A percentile compares a stretch with the other conserved stretches of the same genome.
Evolutionary conservation across 2,888 invertebrate species (phyloP).

Genomic region (Lasiommata megera): DNA sequence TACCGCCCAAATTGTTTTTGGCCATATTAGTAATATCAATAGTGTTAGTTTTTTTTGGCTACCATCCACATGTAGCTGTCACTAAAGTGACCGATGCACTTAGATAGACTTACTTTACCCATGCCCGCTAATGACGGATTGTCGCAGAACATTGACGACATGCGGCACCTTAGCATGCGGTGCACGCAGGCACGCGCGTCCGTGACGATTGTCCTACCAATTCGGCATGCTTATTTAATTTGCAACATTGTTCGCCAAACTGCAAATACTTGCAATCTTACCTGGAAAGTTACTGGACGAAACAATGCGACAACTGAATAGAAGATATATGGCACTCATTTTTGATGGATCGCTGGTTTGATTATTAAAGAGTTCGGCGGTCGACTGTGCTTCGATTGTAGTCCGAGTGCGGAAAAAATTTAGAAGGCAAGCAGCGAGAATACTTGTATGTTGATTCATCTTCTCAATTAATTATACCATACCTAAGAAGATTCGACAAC

Average conservation of each 20-base stretch:
- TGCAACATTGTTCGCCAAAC: constrained; percentile 63
- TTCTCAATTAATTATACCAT: no score
- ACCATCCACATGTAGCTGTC: constrained; percentile 10
- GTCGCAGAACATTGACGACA: constrained; percentile 30
- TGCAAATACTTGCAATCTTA: constrained; percentile 38
- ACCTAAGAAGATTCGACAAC: no score
- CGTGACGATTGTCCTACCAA: constrained; percentile 52
- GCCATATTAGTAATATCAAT: no score
- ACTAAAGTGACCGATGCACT: constrained; percentile 43
- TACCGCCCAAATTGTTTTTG: no score
- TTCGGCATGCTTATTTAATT: constrained; percentile 55
- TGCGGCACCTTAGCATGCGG: constrained; percentile 42
- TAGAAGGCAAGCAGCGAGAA: no score
- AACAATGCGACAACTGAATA: constrained; percentile 47
- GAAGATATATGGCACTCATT: constrained; percentile 29
- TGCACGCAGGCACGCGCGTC: constrained; percentile 50
- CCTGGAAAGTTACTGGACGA: constrained; percentile 52
- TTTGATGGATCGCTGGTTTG: constrained; percentile 13
- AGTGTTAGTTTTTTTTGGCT: no score
- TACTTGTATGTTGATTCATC: no score
- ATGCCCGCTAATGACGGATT: constrained; percentile 47
- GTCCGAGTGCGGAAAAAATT: no score
- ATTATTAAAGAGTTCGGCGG: constrained; percentile 10
- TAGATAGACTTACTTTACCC: constrained; percentile 49
- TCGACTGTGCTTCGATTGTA: neutral